phyloP scores from a whole-genome alignment of 2,797 vertebrate species.

The Oophaga sylvatica region DNA sequence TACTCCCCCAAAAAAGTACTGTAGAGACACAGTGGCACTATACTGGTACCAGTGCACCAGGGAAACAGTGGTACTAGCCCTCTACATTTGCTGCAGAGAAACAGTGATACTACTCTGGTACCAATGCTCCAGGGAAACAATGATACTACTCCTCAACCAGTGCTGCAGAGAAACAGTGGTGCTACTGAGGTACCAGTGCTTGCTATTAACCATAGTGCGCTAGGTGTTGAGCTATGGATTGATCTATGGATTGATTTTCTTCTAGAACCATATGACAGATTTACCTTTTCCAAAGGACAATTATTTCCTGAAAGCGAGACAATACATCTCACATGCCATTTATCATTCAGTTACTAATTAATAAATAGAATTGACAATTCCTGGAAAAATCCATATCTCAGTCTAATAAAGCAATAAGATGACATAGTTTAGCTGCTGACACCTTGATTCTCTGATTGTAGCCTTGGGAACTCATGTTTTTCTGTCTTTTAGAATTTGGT shows the following conservation, averaged over 20 bases:
- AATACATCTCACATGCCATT: background rate
- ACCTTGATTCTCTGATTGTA: background rate
- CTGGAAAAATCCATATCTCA: background rate
- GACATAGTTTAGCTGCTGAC: background rate
- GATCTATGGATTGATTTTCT: background rate
- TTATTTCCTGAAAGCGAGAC: background rate
- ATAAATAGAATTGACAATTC: background rate
- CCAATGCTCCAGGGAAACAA: too few species aligned
- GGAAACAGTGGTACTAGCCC: too few species aligned
- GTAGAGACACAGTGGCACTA: too few species aligned
- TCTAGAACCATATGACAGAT: background rate
- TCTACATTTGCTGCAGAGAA: too few species aligned
- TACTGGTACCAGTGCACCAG: too few species aligned
- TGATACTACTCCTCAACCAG: background rate
- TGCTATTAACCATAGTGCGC: background rate
- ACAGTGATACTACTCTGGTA: too few species aligned
- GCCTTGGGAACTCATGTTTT: background rate
- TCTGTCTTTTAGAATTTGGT: constrained; percentile 78
- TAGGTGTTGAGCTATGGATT: background rate
- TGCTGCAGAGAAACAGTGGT: background rate
- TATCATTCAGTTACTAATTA: background rate
- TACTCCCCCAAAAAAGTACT: too few species aligned
- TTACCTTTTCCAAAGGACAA: background rate
- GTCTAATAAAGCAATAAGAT: background rate
- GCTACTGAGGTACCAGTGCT: background rate